Percentiles rank a stretch among this genome's conserved stretches.
These are phyloP conservation scores for Ctenoplectra terminalis DNA, from an alignment of 1,140 invertebrate genomes.

Conservation along the genomic window DNA sequence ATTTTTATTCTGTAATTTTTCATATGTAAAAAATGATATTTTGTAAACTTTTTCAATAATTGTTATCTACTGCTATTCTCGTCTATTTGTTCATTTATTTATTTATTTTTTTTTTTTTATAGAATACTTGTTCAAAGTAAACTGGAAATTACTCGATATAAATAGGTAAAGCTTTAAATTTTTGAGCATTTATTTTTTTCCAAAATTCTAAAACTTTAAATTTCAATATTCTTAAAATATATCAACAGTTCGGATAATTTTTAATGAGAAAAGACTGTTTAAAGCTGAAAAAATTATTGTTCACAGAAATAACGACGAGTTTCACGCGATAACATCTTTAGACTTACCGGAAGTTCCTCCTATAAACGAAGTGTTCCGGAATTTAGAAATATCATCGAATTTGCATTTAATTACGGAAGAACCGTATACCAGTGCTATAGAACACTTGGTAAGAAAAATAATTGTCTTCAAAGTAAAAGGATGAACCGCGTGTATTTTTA, in stretches of 20 bases:
- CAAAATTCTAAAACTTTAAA: background rate
- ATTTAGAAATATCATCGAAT: background rate
- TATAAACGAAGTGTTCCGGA: background rate
- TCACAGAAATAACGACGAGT: background rate
- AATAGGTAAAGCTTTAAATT: background rate
- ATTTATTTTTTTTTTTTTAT: background rate
- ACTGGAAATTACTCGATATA: background rate
- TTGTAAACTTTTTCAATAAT: background rate
- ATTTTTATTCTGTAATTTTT: background rate
- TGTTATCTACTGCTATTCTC: too few species aligned
- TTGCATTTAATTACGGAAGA: conserved; percentile 30
- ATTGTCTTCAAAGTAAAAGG: background rate
- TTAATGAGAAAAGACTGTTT: too few species aligned
- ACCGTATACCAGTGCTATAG: background rate
- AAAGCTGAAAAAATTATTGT: background rate
- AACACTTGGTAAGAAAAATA: conserved; percentile 13
- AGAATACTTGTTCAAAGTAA: conserved; percentile 2
- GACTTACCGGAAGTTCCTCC: background rate
- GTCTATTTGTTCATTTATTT: too few species aligned
- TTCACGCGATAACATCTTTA: background rate
- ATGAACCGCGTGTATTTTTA: background rate
- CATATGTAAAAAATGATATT: background rate
- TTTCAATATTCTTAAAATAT: background rate
- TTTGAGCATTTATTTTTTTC: background rate
- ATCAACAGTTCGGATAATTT: background rate